phyloP scores from a whole-genome alignment of 1,140 invertebrate species.

The Spodoptera litura region DNA sequence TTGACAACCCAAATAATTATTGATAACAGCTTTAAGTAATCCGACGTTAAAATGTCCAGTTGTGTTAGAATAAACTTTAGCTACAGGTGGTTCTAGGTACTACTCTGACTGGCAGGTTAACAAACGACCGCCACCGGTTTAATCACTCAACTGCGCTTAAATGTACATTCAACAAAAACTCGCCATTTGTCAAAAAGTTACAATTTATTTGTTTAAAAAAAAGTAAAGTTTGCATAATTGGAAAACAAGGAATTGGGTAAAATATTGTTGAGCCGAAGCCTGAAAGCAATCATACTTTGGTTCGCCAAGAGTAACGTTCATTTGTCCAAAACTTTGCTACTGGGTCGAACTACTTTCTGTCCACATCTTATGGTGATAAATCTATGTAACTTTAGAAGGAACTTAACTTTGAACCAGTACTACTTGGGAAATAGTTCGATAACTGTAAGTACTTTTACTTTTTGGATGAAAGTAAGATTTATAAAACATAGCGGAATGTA shows the following conservation, averaged over 20 bases:
- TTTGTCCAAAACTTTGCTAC: not conserved
- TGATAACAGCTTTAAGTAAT: not conserved
- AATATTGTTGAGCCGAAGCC: not conserved
- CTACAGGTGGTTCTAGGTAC: too few relatives aligned
- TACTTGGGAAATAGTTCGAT: not conserved
- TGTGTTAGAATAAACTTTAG: not conserved
- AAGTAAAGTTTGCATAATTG: not conserved
- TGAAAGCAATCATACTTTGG: constrained; percentile 2
- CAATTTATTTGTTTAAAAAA: not conserved
- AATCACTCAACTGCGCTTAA: not conserved
- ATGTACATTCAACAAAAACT: not conserved
- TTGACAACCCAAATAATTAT: too few relatives aligned
- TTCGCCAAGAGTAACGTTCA: not conserved
- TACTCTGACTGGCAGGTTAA: not conserved
- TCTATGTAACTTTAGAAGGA: not conserved
- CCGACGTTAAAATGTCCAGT: not conserved
- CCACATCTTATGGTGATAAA: not conserved
- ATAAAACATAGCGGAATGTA: too few relatives aligned
- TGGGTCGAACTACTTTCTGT: not conserved
- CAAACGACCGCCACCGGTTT: not conserved
- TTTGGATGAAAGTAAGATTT: too few relatives aligned
- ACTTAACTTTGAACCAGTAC: not conserved
- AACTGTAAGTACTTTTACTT: too few relatives aligned
- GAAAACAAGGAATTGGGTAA: not conserved
- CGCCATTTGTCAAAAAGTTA: constrained; percentile 10